Evolutionary conservation across 2,888 invertebrate species (phyloP).

Genomic region (Myopa testacea): DNA sequence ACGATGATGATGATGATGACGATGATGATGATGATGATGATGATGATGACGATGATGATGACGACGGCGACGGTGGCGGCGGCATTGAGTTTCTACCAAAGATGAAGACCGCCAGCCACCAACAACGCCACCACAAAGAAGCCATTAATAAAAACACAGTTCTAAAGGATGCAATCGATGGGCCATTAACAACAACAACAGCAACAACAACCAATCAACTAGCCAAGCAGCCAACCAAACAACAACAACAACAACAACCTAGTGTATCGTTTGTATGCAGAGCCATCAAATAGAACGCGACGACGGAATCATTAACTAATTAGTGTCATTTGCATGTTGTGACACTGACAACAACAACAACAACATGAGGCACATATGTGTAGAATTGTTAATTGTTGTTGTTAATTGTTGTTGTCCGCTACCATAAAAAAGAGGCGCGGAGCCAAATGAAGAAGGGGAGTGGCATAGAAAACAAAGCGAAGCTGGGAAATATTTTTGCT

Average conservation of each 20-base stretch:
- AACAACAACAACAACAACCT: neutral
- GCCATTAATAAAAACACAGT: conserved; percentile 35
- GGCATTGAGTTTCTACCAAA: neutral
- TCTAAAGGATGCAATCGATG: conserved; percentile 17
- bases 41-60: neutral
- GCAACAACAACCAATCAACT: neutral
- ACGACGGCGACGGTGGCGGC: neutral
- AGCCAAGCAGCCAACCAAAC: conserved; percentile 45
- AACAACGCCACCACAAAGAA: conserved; percentile 23
- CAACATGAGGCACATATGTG: neutral
- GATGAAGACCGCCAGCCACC: conserved; percentile 25
- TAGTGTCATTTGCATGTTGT: conserved; percentile 55
- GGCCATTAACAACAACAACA: conserved; percentile 48
- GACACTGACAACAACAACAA: conserved; percentile 12
- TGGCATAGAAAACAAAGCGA: neutral
- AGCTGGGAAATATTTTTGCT: too few species aligned
- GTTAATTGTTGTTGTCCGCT: neutral
- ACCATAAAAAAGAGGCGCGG: too few species aligned
- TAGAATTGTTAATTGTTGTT: conserved; percentile 54
- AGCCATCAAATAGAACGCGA: neutral
- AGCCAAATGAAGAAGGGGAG: neutral
- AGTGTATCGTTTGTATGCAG: neutral
- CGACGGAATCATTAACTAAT: conserved; percentile 48
- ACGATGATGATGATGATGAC: neutral
- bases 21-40: neutral